phyloP scores from a whole-genome alignment of 2,888 invertebrate species.

The Acronicta leporina region DNA sequence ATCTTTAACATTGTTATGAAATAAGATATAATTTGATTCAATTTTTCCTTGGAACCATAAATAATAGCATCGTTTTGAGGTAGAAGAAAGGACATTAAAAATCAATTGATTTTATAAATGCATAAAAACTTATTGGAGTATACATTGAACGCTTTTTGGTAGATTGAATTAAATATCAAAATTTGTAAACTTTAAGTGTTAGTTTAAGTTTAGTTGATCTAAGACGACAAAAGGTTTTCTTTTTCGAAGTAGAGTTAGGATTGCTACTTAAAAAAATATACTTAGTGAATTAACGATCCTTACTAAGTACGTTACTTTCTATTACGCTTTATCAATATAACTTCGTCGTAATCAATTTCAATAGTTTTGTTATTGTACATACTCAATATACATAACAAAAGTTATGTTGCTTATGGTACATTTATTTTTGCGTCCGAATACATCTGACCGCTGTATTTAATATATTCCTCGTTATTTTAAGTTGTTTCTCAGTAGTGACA shows the following conservation, averaged over 20 bases:
- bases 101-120: conserved; percentile 41
- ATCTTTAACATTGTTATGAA: neutral
- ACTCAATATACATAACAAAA: conserved; percentile 43
- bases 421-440: conserved; percentile 16
- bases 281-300: conserved; percentile 25
- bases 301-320: conserved; percentile 45
- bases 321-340: conserved; percentile 27
- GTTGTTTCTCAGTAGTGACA: conserved; percentile 10
- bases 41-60: conserved; percentile 25
- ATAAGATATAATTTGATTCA: neutral
- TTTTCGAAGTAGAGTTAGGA: conserved; percentile 30
- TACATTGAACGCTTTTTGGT: conserved; percentile 6
- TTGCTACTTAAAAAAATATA: conserved; percentile 39
- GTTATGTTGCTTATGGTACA: conserved; percentile 28
- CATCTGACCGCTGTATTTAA: conserved; percentile 26
- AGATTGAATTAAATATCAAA: conserved; percentile 15
- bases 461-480: conserved; percentile 9
- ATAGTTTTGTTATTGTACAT: conserved; percentile 7
- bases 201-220: conserved; percentile 17
- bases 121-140: conserved; percentile 28
- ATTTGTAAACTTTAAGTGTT: too few relatives aligned
- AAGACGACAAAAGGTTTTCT: conserved; percentile 23
- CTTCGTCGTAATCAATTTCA: conserved; percentile 15
- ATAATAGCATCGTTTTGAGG: conserved; percentile 57
- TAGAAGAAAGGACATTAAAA: conserved; percentile 51